Percentiles rank a stretch among this genome's conserved stretches.
Conservation (phyloP, 2,797 vertebrate genomes). For the Platyrinchus mystaceus region DNA sequence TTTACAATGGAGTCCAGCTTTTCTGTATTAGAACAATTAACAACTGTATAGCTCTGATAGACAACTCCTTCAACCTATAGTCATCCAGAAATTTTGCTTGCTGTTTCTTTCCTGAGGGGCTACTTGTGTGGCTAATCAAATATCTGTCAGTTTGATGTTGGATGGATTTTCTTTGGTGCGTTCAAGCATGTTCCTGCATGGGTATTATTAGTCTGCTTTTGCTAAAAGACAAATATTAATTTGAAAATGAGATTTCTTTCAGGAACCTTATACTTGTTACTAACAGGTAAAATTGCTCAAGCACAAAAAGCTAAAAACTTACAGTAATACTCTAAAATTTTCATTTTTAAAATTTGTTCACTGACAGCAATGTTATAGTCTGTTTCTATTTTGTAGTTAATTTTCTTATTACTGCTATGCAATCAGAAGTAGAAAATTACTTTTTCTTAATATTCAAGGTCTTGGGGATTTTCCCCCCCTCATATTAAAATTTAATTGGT, state of each 20-base stretch:
- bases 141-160: neutral
- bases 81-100: neutral
- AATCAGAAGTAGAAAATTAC: neutral
- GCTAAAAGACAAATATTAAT: neutral
- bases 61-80: neutral
- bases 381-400: neutral
- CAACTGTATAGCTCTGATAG: neutral
- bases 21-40: neutral
- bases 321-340: neutral
- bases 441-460: neutral
- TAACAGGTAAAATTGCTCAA: neutral
- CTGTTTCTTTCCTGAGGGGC: neutral
- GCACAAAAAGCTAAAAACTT: neutral
- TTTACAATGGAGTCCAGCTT: neutral
- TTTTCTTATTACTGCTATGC: neutral
- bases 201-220: neutral
- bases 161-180: neutral
- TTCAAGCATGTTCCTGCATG: neutral
- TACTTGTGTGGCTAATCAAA: neutral
- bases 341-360: neutral
- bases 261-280: neutral
- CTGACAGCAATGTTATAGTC: neutral
- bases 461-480: fast-evolving
- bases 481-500: neutral
- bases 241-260: neutral